phyloP scores from a whole-genome alignment of 23 tunicate species.

The Ascidia mentula region DNA sequence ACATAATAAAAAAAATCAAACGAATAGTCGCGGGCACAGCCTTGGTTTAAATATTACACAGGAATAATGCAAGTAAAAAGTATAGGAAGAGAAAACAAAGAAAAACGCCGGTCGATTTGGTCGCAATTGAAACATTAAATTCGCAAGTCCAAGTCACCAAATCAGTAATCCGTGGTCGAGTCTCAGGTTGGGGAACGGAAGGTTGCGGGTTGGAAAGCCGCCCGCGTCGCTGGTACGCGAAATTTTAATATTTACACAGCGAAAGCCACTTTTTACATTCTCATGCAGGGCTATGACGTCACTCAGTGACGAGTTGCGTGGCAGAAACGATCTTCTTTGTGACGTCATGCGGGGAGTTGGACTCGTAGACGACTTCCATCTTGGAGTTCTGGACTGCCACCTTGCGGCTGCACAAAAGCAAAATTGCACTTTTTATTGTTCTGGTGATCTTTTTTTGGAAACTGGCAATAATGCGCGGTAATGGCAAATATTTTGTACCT shows the following conservation, averaged over 20 bases:
- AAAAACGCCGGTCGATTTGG: neutral
- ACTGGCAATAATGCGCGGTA: neutral
- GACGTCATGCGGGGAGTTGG: slow-evolving; percentile 60
- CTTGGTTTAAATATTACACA: slow-evolving; percentile 9
- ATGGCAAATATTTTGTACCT: slow-evolving; percentile 31
- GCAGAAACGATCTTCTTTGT: slow-evolving; percentile 52
- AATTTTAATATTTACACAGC: slow-evolving; percentile 2
- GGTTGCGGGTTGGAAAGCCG: neutral
- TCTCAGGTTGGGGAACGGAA: neutral
- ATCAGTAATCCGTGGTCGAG: slow-evolving; percentile 21
- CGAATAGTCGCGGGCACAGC: neutral
- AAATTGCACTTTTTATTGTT: neutral
- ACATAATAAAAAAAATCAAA: neutral
- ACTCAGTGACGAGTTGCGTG: slow-evolving; percentile 58
- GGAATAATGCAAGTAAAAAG: neutral
- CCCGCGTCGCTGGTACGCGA: neutral
- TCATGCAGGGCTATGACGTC: neutral
- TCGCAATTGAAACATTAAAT: slow-evolving; percentile 16
- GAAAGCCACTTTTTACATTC: slow-evolving; percentile 4
- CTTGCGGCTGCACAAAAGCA: slow-evolving; percentile 48
- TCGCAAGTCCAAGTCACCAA: slow-evolving; percentile 25
- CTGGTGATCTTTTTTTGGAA: neutral
- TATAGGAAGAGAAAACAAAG: neutral
- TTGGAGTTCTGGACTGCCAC: slow-evolving; percentile 47
- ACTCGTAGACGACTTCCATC: slow-evolving; percentile 50